These are phyloP conservation scores for Parazoanthus darwini DNA, from an alignment of 92 coral and sea anemone species.

Conservation along the genomic window DNA sequence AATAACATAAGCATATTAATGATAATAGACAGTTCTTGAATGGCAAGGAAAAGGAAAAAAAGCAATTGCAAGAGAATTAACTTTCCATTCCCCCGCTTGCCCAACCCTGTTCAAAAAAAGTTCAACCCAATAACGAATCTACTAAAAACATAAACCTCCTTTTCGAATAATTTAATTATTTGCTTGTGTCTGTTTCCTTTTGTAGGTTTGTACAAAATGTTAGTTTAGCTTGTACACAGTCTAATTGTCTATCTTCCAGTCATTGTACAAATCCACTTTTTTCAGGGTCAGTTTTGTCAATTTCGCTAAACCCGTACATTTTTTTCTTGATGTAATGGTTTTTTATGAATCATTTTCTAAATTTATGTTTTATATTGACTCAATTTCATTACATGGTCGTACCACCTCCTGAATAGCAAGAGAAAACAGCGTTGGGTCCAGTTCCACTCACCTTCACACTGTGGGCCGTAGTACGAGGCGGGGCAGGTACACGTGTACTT, in stretches of 20 bases:
- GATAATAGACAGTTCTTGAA: too few relatives aligned
- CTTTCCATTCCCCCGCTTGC: background rate
- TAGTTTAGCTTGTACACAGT: background rate
- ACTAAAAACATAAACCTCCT: background rate
- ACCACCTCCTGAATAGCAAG: background rate
- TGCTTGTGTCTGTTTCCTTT: background rate
- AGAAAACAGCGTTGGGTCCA: background rate
- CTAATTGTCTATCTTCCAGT: background rate
- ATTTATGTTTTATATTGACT: background rate
- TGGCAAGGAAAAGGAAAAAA: too few relatives aligned
- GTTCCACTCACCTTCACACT: constrained; percentile 18
- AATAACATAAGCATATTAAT: too few relatives aligned
- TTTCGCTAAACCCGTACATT: background rate
- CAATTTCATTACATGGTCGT: background rate
- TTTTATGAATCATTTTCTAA: too few relatives aligned
- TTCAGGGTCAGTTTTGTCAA: background rate
- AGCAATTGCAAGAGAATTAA: background rate
- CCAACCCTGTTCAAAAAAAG: background rate
- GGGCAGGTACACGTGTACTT: constrained; percentile 44
- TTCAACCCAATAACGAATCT: background rate
- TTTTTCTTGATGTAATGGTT: background rate
- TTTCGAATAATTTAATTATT: too few relatives aligned
- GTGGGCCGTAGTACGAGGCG: constrained; percentile 18
- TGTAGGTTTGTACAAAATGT: background rate
- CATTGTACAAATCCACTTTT: background rate